phyloP scores from a whole-genome alignment of 2,113 vertebrate species.

The Recurvirostra avosetta region DNA sequence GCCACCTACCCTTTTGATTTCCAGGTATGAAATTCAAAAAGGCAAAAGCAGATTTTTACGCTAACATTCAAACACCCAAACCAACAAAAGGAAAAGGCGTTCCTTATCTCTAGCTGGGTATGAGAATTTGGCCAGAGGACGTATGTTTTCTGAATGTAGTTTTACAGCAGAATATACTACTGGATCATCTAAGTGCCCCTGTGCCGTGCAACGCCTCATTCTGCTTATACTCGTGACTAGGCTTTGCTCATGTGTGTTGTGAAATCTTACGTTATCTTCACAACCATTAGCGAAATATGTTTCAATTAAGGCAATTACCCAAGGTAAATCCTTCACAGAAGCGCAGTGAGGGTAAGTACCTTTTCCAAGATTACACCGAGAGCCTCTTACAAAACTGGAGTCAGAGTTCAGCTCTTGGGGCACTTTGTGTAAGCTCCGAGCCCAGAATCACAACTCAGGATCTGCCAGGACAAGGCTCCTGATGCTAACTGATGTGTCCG shows the following conservation, averaged over 20 bases:
- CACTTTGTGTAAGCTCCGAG: background rate
- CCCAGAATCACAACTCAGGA: background rate
- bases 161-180: background rate
- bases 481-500: background rate
- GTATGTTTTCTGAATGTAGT: background rate
- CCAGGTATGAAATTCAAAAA: background rate
- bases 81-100: background rate
- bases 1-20: background rate
- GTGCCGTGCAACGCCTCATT: background rate
- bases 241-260: background rate
- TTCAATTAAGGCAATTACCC: background rate
- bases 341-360: background rate
- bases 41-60: background rate
- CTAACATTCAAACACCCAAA: background rate
- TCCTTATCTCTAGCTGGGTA: background rate
- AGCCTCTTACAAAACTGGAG: constrained; percentile 11
- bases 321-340: background rate
- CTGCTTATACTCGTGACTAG: background rate
- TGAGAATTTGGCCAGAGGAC: background rate
- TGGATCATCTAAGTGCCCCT: background rate
- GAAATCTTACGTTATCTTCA: background rate
- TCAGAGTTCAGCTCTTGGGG: background rate
- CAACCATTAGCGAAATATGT: background rate
- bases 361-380: background rate
- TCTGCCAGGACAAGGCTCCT: background rate